Evolutionary conservation across 2,113 vertebrate genomes (phyloP), one percentile per base, ranked within the genome.

Genomic region (Leptobrachium leishanense): DNA sequence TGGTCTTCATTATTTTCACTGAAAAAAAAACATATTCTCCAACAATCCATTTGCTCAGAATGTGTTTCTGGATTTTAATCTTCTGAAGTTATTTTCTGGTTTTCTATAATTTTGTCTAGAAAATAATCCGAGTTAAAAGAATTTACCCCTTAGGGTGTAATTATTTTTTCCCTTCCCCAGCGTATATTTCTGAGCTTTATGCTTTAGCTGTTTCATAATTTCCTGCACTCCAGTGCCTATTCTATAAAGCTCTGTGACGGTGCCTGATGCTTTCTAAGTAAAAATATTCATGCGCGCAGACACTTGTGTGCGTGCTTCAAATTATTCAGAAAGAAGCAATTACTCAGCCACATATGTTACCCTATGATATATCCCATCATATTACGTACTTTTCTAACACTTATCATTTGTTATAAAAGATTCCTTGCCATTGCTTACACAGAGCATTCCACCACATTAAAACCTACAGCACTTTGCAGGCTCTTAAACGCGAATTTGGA

Each of bases 311-410:
- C 50, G 65, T 57, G 63, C 63, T 57, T 77, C 66, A 77, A 77
- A 77, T 77, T 77, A 77, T 77, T 69, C 75, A 77, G 43, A 62
- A 53, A 43, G 68, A 77, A 44, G 67, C 75, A 77, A 77, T 77
- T 77, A 77, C 55, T 59, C 67, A 55, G 54, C 54, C 46, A 70
- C 75, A 77, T 59, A 77, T 77, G 75, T 59, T 70, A 62, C 75
- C 67, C 55, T 54, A 40, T 62, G 67, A 77, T 70, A 43, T 11
- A 62, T 44, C 46, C 75, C 12, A 77, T 62, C 66, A 5, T 42
- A 44, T 31, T 46, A 59, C n/a, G 50, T 50, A 31, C 55, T 76
- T 12, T 72, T 59, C 40, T 72, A 57, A 46, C 53, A 72, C 71
- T 76, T 68, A 44, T 41, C 40, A 76, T 77, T 59, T 77, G 75